phyloP scores from a whole-genome alignment of 2,797 vertebrate species.

The Aselliscus stoliczkanus region DNA sequence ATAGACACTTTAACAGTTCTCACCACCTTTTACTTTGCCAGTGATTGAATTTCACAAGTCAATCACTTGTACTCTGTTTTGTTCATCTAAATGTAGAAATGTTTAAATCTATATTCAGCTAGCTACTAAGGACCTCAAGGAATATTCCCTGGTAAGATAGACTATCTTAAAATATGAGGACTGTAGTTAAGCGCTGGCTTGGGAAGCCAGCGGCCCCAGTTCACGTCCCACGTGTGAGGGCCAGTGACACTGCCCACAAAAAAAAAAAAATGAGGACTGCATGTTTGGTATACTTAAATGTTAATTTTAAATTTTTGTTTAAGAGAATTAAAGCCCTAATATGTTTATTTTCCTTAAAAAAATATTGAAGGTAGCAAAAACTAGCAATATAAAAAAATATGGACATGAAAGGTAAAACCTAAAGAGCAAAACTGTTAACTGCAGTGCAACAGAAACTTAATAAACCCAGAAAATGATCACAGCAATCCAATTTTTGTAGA shows the following conservation, averaged over 20 bases:
- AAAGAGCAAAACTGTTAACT: not conserved
- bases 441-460: not conserved
- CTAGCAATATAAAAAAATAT: not conserved
- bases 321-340: not conserved
- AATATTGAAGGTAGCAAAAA: not conserved
- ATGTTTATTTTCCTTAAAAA: not conserved
- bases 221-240: too few species aligned
- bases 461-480: not conserved
- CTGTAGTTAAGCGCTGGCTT: too few species aligned
- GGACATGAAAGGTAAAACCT: not conserved
- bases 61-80: not conserved
- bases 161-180: not conserved
- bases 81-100: not conserved
- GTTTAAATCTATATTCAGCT: not conserved
- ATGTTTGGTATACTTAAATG: not conserved
- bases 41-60: not conserved
- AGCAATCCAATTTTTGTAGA: not conserved
- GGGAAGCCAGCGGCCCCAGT: too few species aligned
- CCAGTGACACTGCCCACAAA: too few species aligned
- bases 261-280: not conserved
- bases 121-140: not conserved
- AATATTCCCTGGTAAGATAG: not conserved
- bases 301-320: not conserved
- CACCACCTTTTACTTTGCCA: not conserved
- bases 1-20: not conserved